A percentile compares a stretch with the other conserved stretches of the same genome.
phyloP scores from a whole-genome alignment of 2,888 invertebrate genomes.

The Muschampia plurimacula region DNA sequence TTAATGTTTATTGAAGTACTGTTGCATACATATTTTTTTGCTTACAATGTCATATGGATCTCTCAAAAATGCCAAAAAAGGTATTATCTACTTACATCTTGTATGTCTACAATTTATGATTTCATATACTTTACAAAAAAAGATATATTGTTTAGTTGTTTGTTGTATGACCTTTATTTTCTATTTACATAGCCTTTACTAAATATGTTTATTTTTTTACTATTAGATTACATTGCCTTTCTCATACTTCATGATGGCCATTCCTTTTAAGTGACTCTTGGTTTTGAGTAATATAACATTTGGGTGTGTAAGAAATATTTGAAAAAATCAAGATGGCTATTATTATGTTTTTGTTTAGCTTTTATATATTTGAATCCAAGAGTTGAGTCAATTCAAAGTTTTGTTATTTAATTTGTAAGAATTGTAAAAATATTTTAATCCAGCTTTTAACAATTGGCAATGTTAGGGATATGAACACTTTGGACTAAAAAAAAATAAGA shows the following conservation, averaged over 20 bases:
- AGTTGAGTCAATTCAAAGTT: conserved; percentile 38
- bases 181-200: conserved; percentile 34
- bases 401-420: conserved; percentile 55
- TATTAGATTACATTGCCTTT: conserved; percentile 18
- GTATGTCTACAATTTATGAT: background rate
- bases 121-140: conserved; percentile 6
- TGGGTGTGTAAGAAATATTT: background rate
- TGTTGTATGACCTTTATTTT: conserved; percentile 41
- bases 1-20: background rate
- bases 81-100: conserved; percentile 8
- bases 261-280: conserved; percentile 43
- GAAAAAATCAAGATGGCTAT: background rate
- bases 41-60: conserved; percentile 3
- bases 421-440: conserved; percentile 23
- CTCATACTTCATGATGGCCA: conserved; percentile 42
- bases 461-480: background rate
- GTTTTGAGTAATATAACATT: conserved; percentile 9
- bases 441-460: background rate
- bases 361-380: conserved; percentile 45
- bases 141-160: conserved; percentile 31
- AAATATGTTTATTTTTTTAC: conserved; percentile 23
- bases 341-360: background rate
- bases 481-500: background rate
- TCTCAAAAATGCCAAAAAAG: conserved; percentile 35
- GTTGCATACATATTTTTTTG: background rate